Percentiles rank a stretch among this genome's conserved stretches.
phyloP scores from a whole-genome alignment of 2,113 vertebrate genomes.

The Microcebus tavaratra region DNA sequence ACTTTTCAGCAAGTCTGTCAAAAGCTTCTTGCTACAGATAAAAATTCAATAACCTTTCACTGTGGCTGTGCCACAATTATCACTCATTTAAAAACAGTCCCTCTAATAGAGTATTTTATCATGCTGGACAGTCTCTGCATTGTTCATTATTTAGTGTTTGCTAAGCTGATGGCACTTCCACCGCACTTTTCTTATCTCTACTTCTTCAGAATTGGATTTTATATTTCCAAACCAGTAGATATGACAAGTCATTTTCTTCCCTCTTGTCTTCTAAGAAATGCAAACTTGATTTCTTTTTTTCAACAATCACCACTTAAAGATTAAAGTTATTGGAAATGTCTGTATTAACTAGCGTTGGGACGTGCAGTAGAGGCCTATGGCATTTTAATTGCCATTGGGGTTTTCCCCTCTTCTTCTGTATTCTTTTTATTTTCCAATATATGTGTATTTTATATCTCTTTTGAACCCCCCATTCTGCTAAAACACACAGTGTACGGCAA shows the following conservation, averaged over 20 bases:
- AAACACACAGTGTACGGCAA: slow-evolving; percentile 49
- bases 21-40: slow-evolving; percentile 87
- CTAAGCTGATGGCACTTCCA: slow-evolving; percentile 91
- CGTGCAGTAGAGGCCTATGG: not conserved
- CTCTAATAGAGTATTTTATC: slow-evolving; percentile 96
- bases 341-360: slow-evolving; percentile 64
- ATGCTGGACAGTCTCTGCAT: slow-evolving; percentile 89
- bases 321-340: slow-evolving; percentile 80
- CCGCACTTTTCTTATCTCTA: slow-evolving; percentile 92
- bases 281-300: slow-evolving; percentile 81
- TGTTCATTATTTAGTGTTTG: slow-evolving; percentile 99
- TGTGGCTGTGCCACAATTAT: slow-evolving; percentile 94
- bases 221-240: slow-evolving; percentile 94
- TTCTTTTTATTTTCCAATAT: not conserved
- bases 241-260: slow-evolving; percentile 95
- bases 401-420: slow-evolving; percentile 38
- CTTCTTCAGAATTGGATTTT: slow-evolving; percentile 96
- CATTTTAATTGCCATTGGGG: slow-evolving; percentile 40
- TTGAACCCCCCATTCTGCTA: not conserved
- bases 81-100: slow-evolving; percentile 92
- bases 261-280: slow-evolving; percentile 89
- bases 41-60: slow-evolving; percentile 93
- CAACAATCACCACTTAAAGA: slow-evolving; percentile 82
- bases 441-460: not conserved
- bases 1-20: slow-evolving; percentile 80